phyloP scores from a whole-genome alignment of 2,113 vertebrate species.

The Chrysochloris asiatica region DNA sequence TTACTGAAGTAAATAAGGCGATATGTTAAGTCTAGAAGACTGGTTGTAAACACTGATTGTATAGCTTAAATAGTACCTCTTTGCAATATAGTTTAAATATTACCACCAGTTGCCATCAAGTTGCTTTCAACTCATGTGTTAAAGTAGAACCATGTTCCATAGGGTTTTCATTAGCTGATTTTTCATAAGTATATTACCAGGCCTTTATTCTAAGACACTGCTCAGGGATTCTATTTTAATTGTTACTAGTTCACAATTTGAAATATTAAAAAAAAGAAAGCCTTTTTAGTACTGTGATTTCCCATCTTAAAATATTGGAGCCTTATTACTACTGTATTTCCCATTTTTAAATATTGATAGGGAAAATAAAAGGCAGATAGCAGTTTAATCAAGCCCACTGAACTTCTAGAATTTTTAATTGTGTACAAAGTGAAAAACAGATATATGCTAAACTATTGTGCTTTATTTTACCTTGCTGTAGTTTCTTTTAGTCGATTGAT shows the following conservation, averaged over 20 bases:
- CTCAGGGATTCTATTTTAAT: not conserved
- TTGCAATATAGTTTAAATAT: slow-evolving; percentile 26
- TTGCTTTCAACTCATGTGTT: not conserved
- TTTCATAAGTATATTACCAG: not conserved
- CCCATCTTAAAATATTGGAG: too few relatives aligned
- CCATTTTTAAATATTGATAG: not conserved
- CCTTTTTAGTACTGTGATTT: not conserved
- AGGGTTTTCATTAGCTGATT: not conserved
- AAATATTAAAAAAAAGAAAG: too few relatives aligned
- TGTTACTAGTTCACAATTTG: not conserved
- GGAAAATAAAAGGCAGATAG: not conserved
- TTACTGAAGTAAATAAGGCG: slow-evolving; percentile 32
- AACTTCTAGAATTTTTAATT: slow-evolving; percentile 14
- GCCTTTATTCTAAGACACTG: not conserved
- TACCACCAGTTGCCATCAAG: not conserved
- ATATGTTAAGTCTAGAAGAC: not conserved
- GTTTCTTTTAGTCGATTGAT: not conserved
- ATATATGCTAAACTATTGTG: not conserved
- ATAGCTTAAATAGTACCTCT: too few relatives aligned
- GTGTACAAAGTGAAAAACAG: not conserved
- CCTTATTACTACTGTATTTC: not conserved
- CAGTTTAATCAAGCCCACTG: not conserved
- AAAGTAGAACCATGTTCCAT: not conserved
- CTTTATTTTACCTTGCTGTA: not conserved
- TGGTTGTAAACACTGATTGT: not conserved